Base-by-base conservation (phyloP, 2,888 invertebrate species). In the Abscondita cerata region DNA sequence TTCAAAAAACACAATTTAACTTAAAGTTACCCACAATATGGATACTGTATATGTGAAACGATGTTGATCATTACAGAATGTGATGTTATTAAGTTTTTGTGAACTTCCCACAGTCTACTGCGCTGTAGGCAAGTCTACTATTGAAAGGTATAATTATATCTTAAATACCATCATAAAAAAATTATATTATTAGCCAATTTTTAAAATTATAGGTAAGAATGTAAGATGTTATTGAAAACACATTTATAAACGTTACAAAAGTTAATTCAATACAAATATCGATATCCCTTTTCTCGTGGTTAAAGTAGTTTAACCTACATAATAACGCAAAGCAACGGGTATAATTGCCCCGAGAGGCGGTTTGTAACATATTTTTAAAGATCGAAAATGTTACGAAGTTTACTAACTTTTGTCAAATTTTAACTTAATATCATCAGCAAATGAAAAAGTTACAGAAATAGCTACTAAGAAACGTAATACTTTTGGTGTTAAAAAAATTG, bases 111-210 rank as follows among this genome's bases (percentile, higher is more conserved):
- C 44, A 15, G 19, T 44, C 18, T n/a, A 44, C n/a, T 44, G 11
- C 11, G 44, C 44, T 19, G 20, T 3, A 44, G 44, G 44, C 44
- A 1, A 44, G 44, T 44, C 44, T 44, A 19, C 44, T 44, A 44
- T 44, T 19, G 8, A 18, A 18, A 18, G 4, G 18, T 44, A 44
- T 44, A 44, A 44, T 44, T 44, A 44, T 44, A 18, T 19, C 2
- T 19, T 44, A 44, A 18, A 18, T 44, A 16, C 41, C 12, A 41
- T 44, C n/a, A 8, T 18, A 44, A 3, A 44, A 19, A 2, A 18
- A 44, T 44, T 44, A 44, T 44, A 44, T 11, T 44, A 16, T 44
- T 44, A 44, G 44, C 44, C 44, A 44, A 44, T 44, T 19, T 44
- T 44, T 18, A 18, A 44, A 44, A 44, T 44, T 44, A 44, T 15